These are phyloP conservation scores for Thalassophryne amazonica DNA, from an alignment of 2,797 vertebrate species.

Conservation along the genomic window DNA sequence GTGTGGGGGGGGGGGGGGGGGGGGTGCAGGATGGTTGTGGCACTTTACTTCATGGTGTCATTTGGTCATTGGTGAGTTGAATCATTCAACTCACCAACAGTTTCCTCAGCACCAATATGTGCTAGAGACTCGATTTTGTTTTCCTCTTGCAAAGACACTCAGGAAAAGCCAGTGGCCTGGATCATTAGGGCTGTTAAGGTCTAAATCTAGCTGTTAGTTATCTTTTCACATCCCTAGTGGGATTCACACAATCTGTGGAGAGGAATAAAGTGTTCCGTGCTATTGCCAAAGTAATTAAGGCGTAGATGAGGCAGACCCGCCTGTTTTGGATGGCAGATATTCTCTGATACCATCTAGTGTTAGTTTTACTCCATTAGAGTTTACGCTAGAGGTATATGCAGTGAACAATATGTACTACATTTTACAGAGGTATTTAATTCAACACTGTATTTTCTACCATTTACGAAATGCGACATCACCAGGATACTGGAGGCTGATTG, in stretches of 20 bases:
- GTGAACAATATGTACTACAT: not conserved
- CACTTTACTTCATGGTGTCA: no score
- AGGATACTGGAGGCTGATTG: slow-evolving; percentile 28
- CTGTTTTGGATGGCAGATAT: slow-evolving; percentile 11
- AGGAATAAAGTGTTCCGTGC: slow-evolving; percentile 26
- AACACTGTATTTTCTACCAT: not conserved
- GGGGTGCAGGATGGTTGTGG: no score
- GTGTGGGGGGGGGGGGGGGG: no score
- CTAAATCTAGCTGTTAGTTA: slow-evolving; percentile 36
- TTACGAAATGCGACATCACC: slow-evolving; percentile 6
- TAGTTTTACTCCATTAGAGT: slow-evolving; percentile 2
- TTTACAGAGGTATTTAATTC: not conserved
- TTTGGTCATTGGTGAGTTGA: no score
- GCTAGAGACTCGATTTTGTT: not conserved
- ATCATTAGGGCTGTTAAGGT: slow-evolving; percentile 39
- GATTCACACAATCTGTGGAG: slow-evolving; percentile 41
- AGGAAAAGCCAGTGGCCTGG: slow-evolving; percentile 3
- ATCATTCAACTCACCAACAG: no score
- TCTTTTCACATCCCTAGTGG: slow-evolving; percentile 25
- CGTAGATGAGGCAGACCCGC: not conserved
- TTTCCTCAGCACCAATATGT: no score
- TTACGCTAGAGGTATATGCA: not conserved
- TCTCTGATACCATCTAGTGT: slow-evolving; percentile 10
- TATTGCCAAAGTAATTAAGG: slow-evolving; percentile 33
- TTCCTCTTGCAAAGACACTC: not conserved